Percentiles rank a stretch among this genome's conserved stretches.
Conservation (phyloP, 2,113 vertebrate genomes). For the Synodontis membranacea region DNA sequence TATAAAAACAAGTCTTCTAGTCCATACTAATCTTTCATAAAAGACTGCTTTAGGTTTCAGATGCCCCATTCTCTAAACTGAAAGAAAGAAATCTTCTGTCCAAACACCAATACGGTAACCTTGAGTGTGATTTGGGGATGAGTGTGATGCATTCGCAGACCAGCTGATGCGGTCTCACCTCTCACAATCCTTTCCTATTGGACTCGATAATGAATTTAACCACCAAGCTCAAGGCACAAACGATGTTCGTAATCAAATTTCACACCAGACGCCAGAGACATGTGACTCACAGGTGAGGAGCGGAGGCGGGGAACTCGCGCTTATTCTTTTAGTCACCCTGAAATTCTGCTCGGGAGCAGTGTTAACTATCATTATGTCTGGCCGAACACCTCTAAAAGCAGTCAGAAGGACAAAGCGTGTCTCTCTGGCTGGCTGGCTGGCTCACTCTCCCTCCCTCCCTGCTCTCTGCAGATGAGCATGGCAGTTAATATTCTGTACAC, state of each 20-base stretch:
- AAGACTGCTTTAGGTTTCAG: too few species aligned
- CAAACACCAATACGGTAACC: background rate
- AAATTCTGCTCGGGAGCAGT: background rate
- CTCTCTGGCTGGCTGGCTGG: background rate
- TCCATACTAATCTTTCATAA: background rate
- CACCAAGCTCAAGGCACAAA: background rate
- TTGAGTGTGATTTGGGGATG: background rate
- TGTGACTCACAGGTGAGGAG: slow-evolving; percentile 8
- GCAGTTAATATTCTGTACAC: slow-evolving; percentile 52
- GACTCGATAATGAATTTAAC: background rate
- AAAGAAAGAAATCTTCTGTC: background rate
- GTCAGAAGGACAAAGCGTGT: slow-evolving; percentile 24
- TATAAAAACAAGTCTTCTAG: background rate
- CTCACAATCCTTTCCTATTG: background rate
- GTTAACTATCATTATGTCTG: slow-evolving; percentile 1
- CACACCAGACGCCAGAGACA: background rate
- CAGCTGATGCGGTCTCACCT: background rate
- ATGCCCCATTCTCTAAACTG: too few species aligned
- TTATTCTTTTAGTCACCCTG: background rate
- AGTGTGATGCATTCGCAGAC: background rate
- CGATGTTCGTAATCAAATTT: background rate
- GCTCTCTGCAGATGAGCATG: slow-evolving; percentile 31
- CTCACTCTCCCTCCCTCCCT: slow-evolving; percentile 9
- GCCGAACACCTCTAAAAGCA: slow-evolving; percentile 36
- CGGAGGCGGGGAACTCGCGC: background rate